Evolutionary conservation across 2,113 vertebrate genomes (phyloP), one percentile per base, ranked within the genome.

Genomic region (Pygoscelis antarcticus): DNA sequence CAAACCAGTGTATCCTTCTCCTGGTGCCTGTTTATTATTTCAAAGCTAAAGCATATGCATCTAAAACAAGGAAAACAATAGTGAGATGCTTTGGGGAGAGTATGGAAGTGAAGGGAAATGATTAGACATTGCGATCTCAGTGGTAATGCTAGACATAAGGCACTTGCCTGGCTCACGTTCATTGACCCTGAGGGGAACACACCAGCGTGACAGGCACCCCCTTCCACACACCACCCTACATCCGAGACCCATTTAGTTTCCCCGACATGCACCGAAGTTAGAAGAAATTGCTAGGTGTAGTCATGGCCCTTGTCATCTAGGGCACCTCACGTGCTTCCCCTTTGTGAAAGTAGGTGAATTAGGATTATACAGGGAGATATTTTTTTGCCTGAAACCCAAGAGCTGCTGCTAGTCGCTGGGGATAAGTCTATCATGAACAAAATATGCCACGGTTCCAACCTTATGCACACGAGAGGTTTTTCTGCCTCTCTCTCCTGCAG

Each of bases 401-500:
- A 80, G 34, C 51, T 64, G 36, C 27, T 91, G 47, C 69, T 61
- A 22, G 21, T 34, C 2, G 0, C 26, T 1, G 2, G 44, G 44
- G 18, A 12, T 51, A 55, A 81, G 40, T 23, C 44, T 54, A 8
- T 55, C 34, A 61, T 7, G 34, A 80, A 22, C 26, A 34, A 69
- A 92, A 16, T 7, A 40, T 7, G 13, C 44, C 4, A 1, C 4
- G 0, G 30, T 69, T 86, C 52, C 88, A 90, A 4, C 10, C 23
- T 44, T 17, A 1, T 19, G 44, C 44, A 49, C 29, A 58, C 0
- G 0, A 52, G 66, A 61, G 52, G 21, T 20, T 76, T 75, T 61
- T 20, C 42, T 51, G 54, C 34, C 61, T 25, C 0, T 76, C 21
- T 52, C 23, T 55, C 29, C 36, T 0, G 0, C 30, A 11, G 86